These are phyloP conservation scores for Schizaphis graminum DNA, from an alignment of 2,888 invertebrate genomes.

Conservation along the genomic window DNA sequence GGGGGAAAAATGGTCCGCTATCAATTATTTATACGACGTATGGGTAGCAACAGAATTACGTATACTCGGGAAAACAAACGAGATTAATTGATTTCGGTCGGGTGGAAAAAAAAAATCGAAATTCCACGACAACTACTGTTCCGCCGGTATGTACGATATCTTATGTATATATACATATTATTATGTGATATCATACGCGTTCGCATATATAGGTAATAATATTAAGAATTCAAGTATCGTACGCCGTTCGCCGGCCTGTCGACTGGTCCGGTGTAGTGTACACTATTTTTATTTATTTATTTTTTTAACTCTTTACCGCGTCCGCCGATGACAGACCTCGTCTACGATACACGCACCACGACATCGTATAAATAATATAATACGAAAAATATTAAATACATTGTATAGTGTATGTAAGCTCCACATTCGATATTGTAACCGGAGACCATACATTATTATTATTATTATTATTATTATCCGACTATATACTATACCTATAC, in stretches of 20 bases:
- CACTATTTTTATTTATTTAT: constrained; percentile 13
- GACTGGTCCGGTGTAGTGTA: constrained; percentile 25
- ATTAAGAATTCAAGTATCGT: constrained; percentile 59
- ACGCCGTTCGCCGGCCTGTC: neutral
- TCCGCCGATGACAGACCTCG: neutral
- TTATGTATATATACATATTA: neutral
- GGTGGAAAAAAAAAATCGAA: neutral
- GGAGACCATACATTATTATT: neutral
- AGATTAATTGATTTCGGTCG: constrained; percentile 64
- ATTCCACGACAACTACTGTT: constrained; percentile 49
- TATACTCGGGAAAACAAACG: constrained; percentile 52
- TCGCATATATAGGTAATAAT: constrained; percentile 5
- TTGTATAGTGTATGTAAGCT: neutral
- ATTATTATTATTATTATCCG: neutral
- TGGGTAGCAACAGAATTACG: neutral
- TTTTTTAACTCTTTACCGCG: neutral
- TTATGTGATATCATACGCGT: neutral
- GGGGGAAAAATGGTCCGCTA: constrained; percentile 47
- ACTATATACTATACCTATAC: neutral
- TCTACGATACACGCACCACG: neutral
- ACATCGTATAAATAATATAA: neutral
- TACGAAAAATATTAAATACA: neutral
- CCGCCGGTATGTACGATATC: constrained; percentile 6
- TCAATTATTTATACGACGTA: constrained; percentile 61
- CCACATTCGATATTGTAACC: neutral